Evolutionary conservation across 2,797 vertebrate genomes (phyloP), one percentile per base, ranked within the genome.

Genomic region (Atherinosoma microstoma): DNA sequence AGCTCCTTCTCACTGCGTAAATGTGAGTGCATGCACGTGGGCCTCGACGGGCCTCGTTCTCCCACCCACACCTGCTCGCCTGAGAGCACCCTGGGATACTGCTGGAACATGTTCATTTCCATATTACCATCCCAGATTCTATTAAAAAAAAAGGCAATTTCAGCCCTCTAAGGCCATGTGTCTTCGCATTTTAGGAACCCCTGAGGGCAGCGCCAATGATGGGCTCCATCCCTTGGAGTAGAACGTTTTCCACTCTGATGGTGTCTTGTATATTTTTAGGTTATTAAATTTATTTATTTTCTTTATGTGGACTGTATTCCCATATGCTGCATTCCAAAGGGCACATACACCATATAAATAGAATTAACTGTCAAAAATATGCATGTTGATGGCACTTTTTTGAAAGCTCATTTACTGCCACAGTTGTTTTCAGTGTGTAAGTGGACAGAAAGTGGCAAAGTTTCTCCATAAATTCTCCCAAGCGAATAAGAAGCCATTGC

Each of bases 31-130:
- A 42, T 20, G 64, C 57, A 34, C 32, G 20, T 38, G 13, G 62
- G 82, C 79, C 89, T 85, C 86, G 0, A 0, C 2, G 78, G 89
- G 62, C 79, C 78, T 85, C 3, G 57, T 80, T 76, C 73, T 79
- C 45, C 69, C 74, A 34, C 85, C 81, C 67, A 68, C 87, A 87
- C 85, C 88, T 86, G 89, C 87, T 87, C 47, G 36, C 73, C 75
- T 79, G 62, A 29, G 7, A 76, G 72, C 84, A 83, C 79, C 84
- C 34, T 54, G 81, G 83, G 84, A 89, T 64, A 58, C 54, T 6
- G 62, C 15, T 58, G 83, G 58, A 77, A 69, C 76, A 12, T 3
- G 47, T 42, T 77, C 51, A 87, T 93, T 90, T 92, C 56, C 91
- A 92, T 91, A 87, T 73, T 62, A 60, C 64, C 70, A 77, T 77